phyloP scores from a whole-genome alignment of 2,797 vertebrate species.

The Thamnophis elegans region DNA sequence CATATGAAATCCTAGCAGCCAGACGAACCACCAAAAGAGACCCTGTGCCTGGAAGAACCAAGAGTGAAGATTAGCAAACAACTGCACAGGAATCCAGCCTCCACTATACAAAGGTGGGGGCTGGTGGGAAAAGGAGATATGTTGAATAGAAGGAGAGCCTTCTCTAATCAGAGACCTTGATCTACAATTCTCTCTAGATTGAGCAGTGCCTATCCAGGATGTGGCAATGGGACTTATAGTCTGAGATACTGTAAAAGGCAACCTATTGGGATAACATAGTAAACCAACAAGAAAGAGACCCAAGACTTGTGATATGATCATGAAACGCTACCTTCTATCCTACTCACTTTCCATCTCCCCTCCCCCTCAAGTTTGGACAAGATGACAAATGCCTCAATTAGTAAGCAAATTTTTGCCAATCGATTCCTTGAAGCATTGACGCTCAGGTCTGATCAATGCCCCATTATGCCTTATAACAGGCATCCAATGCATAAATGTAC shows the following conservation, averaged over 20 bases:
- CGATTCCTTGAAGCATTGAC: conserved; percentile 15
- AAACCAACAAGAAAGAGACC: background rate
- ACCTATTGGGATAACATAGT: background rate
- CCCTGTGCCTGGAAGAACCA: background rate
- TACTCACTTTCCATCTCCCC: background rate
- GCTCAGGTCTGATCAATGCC: conserved; percentile 24
- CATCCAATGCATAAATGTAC: background rate
- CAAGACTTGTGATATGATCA: background rate
- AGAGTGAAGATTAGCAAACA: background rate
- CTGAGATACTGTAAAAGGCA: background rate
- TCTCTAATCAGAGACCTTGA: background rate
- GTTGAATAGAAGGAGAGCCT: background rate
- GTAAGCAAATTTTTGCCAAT: conserved; percentile 36
- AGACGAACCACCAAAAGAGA: background rate
- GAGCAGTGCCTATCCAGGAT: background rate
- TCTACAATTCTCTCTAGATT: background rate
- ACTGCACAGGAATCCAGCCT: background rate
- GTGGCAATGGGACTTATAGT: background rate
- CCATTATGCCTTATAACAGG: conserved; percentile 29
- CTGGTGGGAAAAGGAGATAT: background rate
- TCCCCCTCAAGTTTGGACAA: background rate
- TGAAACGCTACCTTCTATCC: background rate
- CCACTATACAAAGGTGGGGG: background rate
- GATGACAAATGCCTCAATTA: conserved; percentile 39
- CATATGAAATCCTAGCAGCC: background rate